A percentile compares a stretch with the other conserved stretches of the same genome.
Conservation (phyloP, 1,140 invertebrate species). For the Chironomus striatipennis region DNA sequence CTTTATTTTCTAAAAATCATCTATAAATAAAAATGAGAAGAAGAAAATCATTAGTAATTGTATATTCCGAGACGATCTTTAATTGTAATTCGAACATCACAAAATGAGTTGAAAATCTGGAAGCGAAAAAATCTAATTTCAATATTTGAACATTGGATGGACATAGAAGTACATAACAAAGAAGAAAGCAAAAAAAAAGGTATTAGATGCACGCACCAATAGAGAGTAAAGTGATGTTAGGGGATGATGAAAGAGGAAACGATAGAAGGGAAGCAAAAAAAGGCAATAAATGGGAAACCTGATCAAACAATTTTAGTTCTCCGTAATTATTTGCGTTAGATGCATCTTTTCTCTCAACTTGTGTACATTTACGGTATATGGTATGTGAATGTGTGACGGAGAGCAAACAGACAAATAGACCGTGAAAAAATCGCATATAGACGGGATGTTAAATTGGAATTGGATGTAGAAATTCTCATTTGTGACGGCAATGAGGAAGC, state of each 20-base stretch:
- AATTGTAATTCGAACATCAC: background rate
- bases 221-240: constrained; percentile 4
- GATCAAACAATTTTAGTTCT: constrained; percentile 3
- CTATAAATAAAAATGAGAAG: background rate
- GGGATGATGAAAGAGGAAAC: background rate
- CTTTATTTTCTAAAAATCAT: background rate
- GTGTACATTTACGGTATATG: background rate
- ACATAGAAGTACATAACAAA: no score
- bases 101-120: background rate
- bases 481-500: no score
- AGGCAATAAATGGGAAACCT: background rate
- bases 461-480: no score
- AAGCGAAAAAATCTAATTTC: background rate
- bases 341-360: background rate
- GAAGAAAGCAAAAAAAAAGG: background rate
- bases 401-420: constrained; percentile 13
- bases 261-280: background rate
- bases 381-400: background rate
- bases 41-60: background rate
- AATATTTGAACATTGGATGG: no score
- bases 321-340: constrained; percentile 3
- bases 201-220: background rate
- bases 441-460: no score
- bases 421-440: background rate
- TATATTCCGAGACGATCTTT: background rate